phyloP scores from a whole-genome alignment of 2,113 vertebrate species.

The Pipa parva region DNA sequence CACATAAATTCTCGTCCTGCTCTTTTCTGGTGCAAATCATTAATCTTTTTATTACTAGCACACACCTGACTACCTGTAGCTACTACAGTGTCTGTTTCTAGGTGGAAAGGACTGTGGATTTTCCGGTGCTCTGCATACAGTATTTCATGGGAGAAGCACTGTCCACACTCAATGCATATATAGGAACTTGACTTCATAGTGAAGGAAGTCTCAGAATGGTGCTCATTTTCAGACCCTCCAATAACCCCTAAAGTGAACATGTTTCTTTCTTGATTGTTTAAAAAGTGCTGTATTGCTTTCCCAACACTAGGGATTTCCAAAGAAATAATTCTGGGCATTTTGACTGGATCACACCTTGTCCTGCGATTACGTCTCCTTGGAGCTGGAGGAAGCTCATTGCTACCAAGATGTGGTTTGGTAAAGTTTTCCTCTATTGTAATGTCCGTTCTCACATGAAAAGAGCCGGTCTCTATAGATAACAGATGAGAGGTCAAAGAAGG shows the following conservation, averaged over 20 bases:
- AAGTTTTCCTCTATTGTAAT: too few species aligned
- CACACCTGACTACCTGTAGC: not conserved
- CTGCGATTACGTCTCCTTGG: constrained; percentile 25
- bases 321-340: constrained; percentile 5
- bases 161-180: constrained; percentile 34
- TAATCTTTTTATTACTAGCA: not conserved
- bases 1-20: constrained; percentile 23
- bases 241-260: not conserved
- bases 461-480: too few species aligned
- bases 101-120: not conserved
- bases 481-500: too few species aligned
- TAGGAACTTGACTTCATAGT: not conserved
- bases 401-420: too few species aligned
- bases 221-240: not conserved
- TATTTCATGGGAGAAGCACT: constrained; percentile 10
- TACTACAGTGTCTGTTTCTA: not conserved
- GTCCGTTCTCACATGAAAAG: too few species aligned
- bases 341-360: constrained; percentile 23
- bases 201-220: not conserved
- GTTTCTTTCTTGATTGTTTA: not conserved
- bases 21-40: not conserved
- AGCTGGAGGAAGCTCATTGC: not conserved
- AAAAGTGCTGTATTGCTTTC: not conserved
- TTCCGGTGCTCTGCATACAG: constrained; percentile 5
- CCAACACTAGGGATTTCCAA: not conserved